These are phyloP conservation scores for Ophion costatus DNA, from an alignment of 2,888 invertebrate genomes.

Conservation along the genomic window DNA sequence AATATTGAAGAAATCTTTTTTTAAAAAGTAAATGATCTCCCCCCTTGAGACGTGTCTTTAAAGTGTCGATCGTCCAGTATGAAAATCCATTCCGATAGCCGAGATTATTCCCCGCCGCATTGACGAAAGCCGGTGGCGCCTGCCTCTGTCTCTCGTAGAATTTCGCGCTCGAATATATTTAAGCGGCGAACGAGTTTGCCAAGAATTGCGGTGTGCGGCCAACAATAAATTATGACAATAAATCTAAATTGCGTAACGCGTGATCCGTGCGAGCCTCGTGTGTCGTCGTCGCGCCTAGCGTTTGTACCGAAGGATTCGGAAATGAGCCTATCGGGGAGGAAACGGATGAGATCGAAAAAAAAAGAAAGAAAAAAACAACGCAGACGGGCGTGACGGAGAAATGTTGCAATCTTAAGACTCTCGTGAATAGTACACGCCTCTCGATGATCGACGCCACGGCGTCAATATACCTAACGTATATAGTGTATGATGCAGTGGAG, in stretches of 20 bases:
- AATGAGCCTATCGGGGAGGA: constrained; percentile 30
- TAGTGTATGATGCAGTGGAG: constrained; percentile 23
- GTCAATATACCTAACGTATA: constrained; percentile 17
- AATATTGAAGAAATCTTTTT: too few species aligned
- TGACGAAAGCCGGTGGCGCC: too few species aligned
- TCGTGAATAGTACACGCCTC: constrained; percentile 57
- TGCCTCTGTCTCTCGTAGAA: too few species aligned
- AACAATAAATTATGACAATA: background rate
- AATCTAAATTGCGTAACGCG: background rate
- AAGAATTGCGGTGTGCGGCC: too few species aligned
- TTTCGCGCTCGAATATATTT: too few species aligned
- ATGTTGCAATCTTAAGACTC: constrained; percentile 47
- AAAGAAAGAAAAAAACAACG: background rate
- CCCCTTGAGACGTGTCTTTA: too few species aligned
- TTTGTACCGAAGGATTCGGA: constrained; percentile 16
- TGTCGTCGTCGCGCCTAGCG: background rate
- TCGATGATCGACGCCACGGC: constrained; percentile 56
- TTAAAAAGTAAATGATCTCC: too few species aligned
- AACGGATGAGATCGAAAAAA: constrained; percentile 6
- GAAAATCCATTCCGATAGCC: too few species aligned
- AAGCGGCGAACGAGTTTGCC: too few species aligned
- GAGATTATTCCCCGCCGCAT: too few species aligned
- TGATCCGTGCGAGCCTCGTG: background rate
- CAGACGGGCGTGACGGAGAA: constrained; percentile 48
- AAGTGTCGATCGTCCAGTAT: background rate